Conservation (phyloP, 2,888 invertebrate genomes). For the Cephus nigrinus region DNA sequence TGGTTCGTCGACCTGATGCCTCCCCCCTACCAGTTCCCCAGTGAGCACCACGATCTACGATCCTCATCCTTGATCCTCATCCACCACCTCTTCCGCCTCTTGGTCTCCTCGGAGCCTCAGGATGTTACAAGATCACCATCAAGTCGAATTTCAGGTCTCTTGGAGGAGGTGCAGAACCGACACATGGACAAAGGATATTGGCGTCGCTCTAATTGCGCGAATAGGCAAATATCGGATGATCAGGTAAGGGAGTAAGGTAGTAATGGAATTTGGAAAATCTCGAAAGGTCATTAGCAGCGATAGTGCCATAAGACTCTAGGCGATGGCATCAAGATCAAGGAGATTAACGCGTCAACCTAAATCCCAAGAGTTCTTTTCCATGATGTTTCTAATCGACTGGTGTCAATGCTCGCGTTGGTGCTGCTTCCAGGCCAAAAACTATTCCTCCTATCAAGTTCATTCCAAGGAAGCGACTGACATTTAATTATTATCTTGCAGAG, state of each 20-base stretch:
- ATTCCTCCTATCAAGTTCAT: not conserved
- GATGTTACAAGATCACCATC: not conserved
- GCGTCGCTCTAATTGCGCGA: too few species aligned
- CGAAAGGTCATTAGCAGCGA: not conserved
- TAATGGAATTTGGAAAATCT: too few species aligned
- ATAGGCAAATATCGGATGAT: too few species aligned
- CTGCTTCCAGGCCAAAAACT: not conserved
- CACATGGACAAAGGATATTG: too few species aligned
- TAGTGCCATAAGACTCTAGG: not conserved
- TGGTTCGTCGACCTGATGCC: conserved; percentile 60
- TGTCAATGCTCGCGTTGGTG: not conserved
- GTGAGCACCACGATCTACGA: not conserved
- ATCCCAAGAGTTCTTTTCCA: not conserved
- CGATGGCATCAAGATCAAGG: not conserved
- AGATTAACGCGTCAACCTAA: not conserved
- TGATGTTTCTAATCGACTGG: not conserved
- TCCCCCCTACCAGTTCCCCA: conserved; percentile 34
- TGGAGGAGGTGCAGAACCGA: too few species aligned
- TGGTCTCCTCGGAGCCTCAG: not conserved
- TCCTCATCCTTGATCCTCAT: not conserved
- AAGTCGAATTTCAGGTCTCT: not conserved
- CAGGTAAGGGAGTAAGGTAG: too few species aligned
- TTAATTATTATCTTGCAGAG: not conserved
- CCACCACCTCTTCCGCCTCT: not conserved
- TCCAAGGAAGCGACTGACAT: not conserved